Percentiles rank a stretch among this genome's conserved stretches.
Conservation (phyloP, 2,113 vertebrate genomes). For the Hippocampus zosterae region DNA sequence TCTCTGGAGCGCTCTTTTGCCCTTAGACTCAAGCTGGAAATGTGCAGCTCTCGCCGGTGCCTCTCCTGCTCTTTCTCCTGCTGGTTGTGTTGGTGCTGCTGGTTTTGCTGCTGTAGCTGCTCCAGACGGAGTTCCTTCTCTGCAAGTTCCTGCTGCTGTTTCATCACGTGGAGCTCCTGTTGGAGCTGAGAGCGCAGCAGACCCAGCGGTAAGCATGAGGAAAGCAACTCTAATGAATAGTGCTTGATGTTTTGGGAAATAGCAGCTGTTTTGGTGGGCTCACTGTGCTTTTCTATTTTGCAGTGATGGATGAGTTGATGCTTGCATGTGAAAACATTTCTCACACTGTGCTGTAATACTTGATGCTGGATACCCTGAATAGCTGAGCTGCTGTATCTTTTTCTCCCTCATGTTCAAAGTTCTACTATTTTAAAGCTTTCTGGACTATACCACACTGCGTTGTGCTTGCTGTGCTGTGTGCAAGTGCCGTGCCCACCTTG, state of each 20-base stretch:
- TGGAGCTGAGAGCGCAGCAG: conserved; percentile 80
- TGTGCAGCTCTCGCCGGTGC: conserved; percentile 87
- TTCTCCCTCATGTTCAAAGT: conserved; percentile 28
- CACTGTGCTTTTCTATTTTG: conserved; percentile 21
- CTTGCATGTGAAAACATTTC: conserved; percentile 20
- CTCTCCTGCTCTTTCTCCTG: conserved; percentile 93
- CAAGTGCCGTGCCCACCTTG: conserved; percentile 76
- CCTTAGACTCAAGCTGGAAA: conserved; percentile 83
- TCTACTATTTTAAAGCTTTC: conserved; percentile 41
- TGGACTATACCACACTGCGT: conserved; percentile 31
- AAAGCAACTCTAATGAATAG: conserved; percentile 20
- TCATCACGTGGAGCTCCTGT: conserved; percentile 97
- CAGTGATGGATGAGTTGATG: conserved; percentile 26
- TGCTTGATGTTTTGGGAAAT: conserved; percentile 12
- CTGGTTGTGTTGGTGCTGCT: conserved; percentile 85
- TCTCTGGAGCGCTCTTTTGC: conserved; percentile 92
- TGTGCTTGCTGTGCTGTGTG: neutral
- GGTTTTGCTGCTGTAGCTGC: conserved; percentile 78
- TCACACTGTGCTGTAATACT: conserved; percentile 31
- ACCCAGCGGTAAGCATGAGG: conserved; percentile 28
- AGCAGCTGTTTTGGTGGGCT: conserved; percentile 21
- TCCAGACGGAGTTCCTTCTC: conserved; percentile 96
- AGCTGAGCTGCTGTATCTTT: conserved; percentile 41
- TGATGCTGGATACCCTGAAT: conserved; percentile 20
- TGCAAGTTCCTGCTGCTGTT: conserved; percentile 93